Conservation (phyloP, 1,140 invertebrate species). For the Latrodectus geometricus region DNA sequence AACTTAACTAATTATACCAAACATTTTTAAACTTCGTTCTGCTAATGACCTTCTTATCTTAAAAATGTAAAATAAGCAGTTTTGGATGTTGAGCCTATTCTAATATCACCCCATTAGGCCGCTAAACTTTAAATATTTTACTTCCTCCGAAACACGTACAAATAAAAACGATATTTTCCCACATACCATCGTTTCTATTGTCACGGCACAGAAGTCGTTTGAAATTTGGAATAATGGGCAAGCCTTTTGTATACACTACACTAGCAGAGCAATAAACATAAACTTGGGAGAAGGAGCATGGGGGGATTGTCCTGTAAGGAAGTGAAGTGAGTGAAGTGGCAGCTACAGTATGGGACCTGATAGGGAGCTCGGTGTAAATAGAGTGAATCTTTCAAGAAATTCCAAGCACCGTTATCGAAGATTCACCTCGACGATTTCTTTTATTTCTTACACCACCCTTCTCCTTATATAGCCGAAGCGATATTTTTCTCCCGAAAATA, state of each 20-base stretch:
- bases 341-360: not conserved
- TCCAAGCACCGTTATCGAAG: conserved; percentile 50
- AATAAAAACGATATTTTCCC: too few relatives aligned
- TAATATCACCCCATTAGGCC: too few relatives aligned
- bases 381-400: conserved; percentile 48
- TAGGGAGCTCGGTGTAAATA: conserved; percentile 3
- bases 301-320: not conserved
- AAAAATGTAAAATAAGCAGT: too few relatives aligned
- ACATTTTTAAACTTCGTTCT: too few relatives aligned
- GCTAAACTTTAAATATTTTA: too few relatives aligned
- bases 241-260: not conserved
- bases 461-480: conserved; percentile 8
- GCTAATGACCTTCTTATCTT: too few relatives aligned
- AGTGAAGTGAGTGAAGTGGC: too few relatives aligned
- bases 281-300: not conserved
- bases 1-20: too few relatives aligned
- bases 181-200: too few relatives aligned
- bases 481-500: not conserved
- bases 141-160: too few relatives aligned
- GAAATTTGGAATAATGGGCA: not conserved
- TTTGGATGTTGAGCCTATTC: too few relatives aligned
- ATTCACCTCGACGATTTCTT: conserved; percentile 39
- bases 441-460: not conserved
- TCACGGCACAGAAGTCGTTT: not conserved
- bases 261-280: not conserved